Evolutionary conservation across 2,113 vertebrate genomes (phyloP).

Genomic region (Thamnophis sirtalis): DNA sequence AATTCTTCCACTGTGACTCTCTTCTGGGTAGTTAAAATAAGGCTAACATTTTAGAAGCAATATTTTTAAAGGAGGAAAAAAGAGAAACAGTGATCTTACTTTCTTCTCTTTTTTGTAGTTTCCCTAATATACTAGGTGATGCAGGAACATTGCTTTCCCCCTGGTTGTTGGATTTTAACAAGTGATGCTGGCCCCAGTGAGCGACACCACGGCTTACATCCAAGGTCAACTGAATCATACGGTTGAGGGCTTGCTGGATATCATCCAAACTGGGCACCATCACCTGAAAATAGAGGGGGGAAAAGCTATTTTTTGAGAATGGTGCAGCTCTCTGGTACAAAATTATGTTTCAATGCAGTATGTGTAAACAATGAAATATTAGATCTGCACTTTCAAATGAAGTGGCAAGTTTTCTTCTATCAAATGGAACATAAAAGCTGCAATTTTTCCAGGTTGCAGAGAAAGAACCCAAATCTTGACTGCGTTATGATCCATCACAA

Average conservation of each 20-base stretch:
- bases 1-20: background rate
- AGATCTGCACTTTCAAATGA: background rate
- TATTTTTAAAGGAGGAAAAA: background rate
- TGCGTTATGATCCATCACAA: background rate
- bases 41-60: conserved; percentile 7
- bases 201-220: conserved; percentile 77
- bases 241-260: conserved; percentile 76
- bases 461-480: background rate
- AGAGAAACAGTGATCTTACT: conserved; percentile 53
- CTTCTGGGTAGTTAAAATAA: background rate
- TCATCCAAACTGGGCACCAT: conserved; percentile 78
- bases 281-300: conserved; percentile 65
- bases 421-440: background rate
- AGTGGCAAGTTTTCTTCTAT: background rate
- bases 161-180: conserved; percentile 31
- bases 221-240: conserved; percentile 69
- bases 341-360: background rate
- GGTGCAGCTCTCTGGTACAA: background rate
- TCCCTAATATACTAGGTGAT: background rate
- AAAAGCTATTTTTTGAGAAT: conserved; percentile 13
- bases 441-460: background rate
- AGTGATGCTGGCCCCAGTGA: conserved; percentile 71
- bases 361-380: background rate
- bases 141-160: background rate
- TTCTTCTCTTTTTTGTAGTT: conserved; percentile 30